Evolutionary conservation across 1,140 invertebrate genomes (phyloP), one percentile per base, ranked within the genome.

Genomic region (Aethina tumida): DNA sequence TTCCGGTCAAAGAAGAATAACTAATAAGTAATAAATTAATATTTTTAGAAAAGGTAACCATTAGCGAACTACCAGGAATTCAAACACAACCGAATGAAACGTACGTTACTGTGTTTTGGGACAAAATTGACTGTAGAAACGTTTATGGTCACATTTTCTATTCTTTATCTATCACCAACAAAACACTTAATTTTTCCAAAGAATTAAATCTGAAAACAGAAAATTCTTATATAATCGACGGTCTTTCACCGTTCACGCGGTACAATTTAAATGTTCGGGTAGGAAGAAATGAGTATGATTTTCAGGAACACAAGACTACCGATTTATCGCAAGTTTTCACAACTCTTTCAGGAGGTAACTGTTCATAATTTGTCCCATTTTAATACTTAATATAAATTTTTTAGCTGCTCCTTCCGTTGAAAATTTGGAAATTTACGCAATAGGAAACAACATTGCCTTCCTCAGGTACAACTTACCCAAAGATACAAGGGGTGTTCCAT

Each of bases 401-500:
- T 14, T 16, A 52, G 50, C 45, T 21, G 53, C 53, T 16, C 32
- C 43, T 13, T 5, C 43, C 14, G 39, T 50, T 5, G 28, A 31
- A 41, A 53, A 55, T 18, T 31, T 52, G 7, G 50, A 55, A 44
- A 7, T 53, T 6, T 55, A 53, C 28, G 42, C 50, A 6, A 47
- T 49, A 6, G 51, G 40, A 12, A 10, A 32, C 2, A 43, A 51
- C 17, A 41, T 38, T 4, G 41, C 46, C 2, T 52, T 40, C 10
- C 13, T 55, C 4, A 28, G 53, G 5, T 55, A 53, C 31, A 46
- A 55, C 12, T 29, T 55, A 13, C 53, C 53, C 4, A 25, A 18
- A 15, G 41, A 44, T 19, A n/a, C 42, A 6, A 20, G 26, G 19
- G 53, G 53, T 2, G 39, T 44, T 5, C 49, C 50, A 1, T 15